Percentiles rank a stretch among this genome's conserved stretches.
Evolutionary conservation across 2,113 vertebrate genomes (phyloP).

Genomic region (Heloderma charlesbogerti): DNA sequence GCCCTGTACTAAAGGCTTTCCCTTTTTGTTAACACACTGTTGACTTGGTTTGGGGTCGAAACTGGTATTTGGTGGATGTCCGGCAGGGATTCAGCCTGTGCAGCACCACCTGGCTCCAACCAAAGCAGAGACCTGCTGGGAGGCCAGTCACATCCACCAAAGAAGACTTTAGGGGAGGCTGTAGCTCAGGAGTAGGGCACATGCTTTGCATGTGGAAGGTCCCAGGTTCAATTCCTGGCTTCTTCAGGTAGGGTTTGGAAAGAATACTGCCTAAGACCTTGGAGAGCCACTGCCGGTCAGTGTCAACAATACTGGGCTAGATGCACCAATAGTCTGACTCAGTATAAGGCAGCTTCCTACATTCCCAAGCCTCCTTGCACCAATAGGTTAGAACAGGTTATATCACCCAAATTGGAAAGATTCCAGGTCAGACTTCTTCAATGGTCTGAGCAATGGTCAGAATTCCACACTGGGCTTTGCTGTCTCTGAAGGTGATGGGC

Average conservation of each 20-base stretch:
- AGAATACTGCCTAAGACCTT: too few relatives aligned
- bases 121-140: background rate
- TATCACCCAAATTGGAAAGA: background rate
- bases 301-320: too few relatives aligned
- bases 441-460: background rate
- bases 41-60: background rate
- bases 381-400: background rate
- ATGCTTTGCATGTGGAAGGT: too few relatives aligned
- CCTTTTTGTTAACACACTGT: background rate
- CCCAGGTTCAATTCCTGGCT: too few relatives aligned
- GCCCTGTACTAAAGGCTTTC: too few relatives aligned
- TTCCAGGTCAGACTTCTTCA: background rate
- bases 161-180: background rate
- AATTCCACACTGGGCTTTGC: background rate
- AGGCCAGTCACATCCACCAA: background rate
- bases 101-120: too few relatives aligned
- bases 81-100: too few relatives aligned
- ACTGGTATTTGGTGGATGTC: background rate
- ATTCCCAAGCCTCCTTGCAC: background rate
- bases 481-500: background rate
- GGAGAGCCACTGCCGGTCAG: too few relatives aligned
- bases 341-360: too few relatives aligned
- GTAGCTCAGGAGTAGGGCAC: too few relatives aligned
- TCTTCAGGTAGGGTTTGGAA: too few relatives aligned
- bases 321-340: too few relatives aligned